Conservation (phyloP, 2,888 invertebrate genomes). For the Chaitophorus viminalis region DNA sequence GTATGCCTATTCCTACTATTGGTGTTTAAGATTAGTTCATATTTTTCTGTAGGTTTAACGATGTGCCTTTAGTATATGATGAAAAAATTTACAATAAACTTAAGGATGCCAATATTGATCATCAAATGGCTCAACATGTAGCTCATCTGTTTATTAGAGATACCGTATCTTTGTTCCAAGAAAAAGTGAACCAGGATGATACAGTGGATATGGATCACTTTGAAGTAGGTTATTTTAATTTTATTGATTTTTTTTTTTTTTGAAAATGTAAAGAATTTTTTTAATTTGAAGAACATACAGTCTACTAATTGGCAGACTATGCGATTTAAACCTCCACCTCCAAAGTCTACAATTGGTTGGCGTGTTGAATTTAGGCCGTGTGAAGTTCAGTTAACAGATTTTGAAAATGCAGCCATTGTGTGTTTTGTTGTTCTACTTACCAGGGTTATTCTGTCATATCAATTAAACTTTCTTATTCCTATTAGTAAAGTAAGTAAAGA, state of each 20-base stretch:
- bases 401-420: conserved; percentile 98
- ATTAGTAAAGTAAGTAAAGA: conserved; percentile 83
- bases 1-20: not conserved
- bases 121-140: conserved; percentile 91
- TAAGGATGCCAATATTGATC: conserved; percentile 89
- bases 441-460: conserved; percentile 94
- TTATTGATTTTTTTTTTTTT: not conserved
- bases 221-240: conserved; percentile 74
- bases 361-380: conserved; percentile 99
- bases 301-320: conserved; percentile 99
- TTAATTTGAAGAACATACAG: conserved; percentile 84
- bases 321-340: conserved; percentile 98
- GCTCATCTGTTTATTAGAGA: conserved; percentile 99
- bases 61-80: conserved; percentile 90
- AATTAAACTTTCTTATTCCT: conserved; percentile 95
- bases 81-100: conserved; percentile 83
- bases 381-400: conserved; percentile 97
- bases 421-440: conserved; percentile 97
- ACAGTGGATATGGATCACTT: conserved; percentile 96
- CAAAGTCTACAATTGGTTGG: conserved; percentile 97
- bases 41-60: conserved; percentile 79
- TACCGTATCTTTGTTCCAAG: conserved; percentile 92
- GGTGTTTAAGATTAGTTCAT: not conserved
- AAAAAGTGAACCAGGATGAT: conserved; percentile 94
- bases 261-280: not conserved